Evolutionary conservation across 2,888 invertebrate species (phyloP).

Genomic region (Arge pagana): DNA sequence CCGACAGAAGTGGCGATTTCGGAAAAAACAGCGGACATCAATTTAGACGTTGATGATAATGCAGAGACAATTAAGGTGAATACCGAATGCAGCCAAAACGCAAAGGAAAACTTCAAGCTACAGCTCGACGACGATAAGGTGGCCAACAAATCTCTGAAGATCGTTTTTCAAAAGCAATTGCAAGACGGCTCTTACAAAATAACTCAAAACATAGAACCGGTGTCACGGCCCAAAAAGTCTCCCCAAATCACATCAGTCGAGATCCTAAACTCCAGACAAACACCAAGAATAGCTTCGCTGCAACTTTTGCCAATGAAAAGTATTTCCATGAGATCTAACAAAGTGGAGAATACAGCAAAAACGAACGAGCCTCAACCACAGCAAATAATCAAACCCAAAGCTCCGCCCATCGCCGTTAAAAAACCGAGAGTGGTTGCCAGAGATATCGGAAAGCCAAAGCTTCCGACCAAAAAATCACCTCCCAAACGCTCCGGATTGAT

Average conservation of each 20-base stretch:
- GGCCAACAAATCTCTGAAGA: conserved; percentile 54
- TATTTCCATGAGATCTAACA: conserved; percentile 49
- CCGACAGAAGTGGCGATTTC: conserved; percentile 17
- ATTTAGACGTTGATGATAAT: conserved; percentile 1
- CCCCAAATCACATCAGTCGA: conserved; percentile 40
- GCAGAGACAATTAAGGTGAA: not conserved
- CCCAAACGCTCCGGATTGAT: conserved; percentile 68
- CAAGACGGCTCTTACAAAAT: conserved; percentile 61
- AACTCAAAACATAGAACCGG: conserved; percentile 48
- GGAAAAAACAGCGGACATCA: conserved; percentile 33
- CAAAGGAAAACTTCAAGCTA: conserved; percentile 38
- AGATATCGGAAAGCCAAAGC: conserved; percentile 31
- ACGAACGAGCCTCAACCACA: conserved; percentile 35
- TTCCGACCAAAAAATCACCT: conserved; percentile 33
- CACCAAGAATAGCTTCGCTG: conserved; percentile 47
- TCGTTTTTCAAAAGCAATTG: conserved; percentile 60
- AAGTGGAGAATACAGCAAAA: conserved; percentile 52
- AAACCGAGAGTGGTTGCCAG: conserved; percentile 46
- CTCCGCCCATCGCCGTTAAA: conserved; percentile 47
- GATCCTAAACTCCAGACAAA: conserved; percentile 38
- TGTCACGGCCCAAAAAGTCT: conserved; percentile 34
- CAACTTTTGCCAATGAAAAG: conserved; percentile 59
- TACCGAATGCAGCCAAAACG: conserved; percentile 30
- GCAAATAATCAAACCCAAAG: conserved; percentile 35
- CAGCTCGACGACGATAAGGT: conserved; percentile 35